Base-by-base conservation (phyloP, 2,888 invertebrate species). In the Omphaloscelis lunosa region DNA sequence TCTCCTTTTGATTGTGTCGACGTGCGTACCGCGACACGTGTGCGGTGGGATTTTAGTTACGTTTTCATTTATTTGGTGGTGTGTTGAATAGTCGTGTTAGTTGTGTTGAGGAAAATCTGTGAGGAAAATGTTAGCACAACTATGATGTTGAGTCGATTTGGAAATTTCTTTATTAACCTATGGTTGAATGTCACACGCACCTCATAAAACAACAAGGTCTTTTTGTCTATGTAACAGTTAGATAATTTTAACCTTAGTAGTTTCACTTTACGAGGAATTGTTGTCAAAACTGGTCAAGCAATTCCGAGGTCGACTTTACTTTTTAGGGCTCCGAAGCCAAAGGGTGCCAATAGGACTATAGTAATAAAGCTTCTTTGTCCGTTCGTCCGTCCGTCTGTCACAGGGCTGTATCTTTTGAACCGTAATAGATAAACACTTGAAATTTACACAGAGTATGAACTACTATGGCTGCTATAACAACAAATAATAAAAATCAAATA, bases 1-100 rank as follows among this genome's bases (percentile, higher is more conserved):
- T 92, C 93, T 91, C 91, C 91, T 93, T 94, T 93, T 95, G 95
- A 95, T 95, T 95, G 95, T 93, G 93, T 88, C 91, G 91, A 95
- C 95, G 95, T 95, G 95, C 88, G 88, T 88, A 88, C 84, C 79
- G 51, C 76, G 75, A 85, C 77, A 86, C 83, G 85, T 90, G 91
- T 90, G 91, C 72, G 88, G 89, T 89, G 89, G 92, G 84, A 79
- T 87, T 86, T 87, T 86, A 71, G 82, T 84, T 83, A 80, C 65
- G 70, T 77, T 83, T 85, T 84, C 84, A 89, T 87, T 87, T 87
- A 82, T 81, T 82, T 78, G 20, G 66, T 34, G 39, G 67, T 66
- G 77, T 81, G 79, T 77, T 76, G 84, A 74, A 76, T 74, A 84
- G 79, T 72, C 27, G 58, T 75, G 75, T 78, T 85, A 74, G 58